Percentiles rank a stretch among this genome's conserved stretches.
phyloP scores from a whole-genome alignment of 2,888 invertebrate genomes.

The Heteromyza rotundicornis region DNA sequence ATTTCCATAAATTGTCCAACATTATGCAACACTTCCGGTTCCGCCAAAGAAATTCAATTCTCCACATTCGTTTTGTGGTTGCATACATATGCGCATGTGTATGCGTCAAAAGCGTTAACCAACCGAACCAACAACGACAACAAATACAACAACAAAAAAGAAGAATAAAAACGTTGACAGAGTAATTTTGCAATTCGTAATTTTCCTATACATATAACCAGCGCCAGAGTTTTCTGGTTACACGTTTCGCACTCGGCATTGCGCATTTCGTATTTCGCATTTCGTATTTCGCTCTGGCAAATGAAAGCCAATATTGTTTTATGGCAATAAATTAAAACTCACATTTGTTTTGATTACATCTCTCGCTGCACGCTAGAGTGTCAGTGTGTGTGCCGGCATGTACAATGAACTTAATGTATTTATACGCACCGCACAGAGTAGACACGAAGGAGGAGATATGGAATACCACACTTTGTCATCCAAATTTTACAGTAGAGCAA shows the following conservation, averaged over 20 bases:
- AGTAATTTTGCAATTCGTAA: no score
- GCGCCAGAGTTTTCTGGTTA: no score
- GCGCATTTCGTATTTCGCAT: not conserved
- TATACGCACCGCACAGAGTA: no score
- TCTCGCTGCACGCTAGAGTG: not conserved
- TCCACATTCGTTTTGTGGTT: no score
- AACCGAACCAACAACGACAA: no score
- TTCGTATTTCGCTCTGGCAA: not conserved
- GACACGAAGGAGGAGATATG: no score
- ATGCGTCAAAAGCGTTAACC: not conserved
- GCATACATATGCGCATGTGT: not conserved
- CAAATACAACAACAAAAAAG: no score
- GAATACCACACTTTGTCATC: no score
- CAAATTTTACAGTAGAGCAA: no score
- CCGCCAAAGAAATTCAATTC: conserved; percentile 16
- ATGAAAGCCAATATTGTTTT: conserved; percentile 22
- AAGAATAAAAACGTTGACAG: no score
- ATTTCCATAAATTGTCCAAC: conserved; percentile 35
- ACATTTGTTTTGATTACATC: conserved; percentile 12
- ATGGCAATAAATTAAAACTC: conserved; percentile 21
- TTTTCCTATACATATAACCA: no score
- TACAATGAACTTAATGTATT: no score
- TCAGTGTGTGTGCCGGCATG: not conserved
- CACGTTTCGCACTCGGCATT: not conserved
- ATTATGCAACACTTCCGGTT: conserved; percentile 27